Evolutionary conservation across 2,113 vertebrate species (phyloP).

Genomic region (Gulo gulo): DNA sequence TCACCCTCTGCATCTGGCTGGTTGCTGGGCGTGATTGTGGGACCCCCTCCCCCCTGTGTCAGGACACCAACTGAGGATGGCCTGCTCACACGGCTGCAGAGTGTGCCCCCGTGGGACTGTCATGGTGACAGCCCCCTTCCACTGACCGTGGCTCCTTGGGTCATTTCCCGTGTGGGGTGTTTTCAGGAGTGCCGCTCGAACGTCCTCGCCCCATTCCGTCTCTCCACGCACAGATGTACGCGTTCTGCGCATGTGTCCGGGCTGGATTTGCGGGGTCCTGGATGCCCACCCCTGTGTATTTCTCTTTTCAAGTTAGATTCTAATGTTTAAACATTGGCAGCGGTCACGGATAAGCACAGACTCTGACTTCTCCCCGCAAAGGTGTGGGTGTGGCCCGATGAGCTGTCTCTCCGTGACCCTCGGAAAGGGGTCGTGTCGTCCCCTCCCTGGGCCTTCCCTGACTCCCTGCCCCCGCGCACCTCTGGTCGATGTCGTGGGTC

Average conservation of each 20-base stretch:
- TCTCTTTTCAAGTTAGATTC: background rate
- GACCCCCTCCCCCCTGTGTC: background rate
- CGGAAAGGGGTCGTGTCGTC: rapidly evolving
- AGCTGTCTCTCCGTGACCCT: too few relatives aligned
- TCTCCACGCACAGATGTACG: background rate
- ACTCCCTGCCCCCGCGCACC: background rate
- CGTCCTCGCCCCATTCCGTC: background rate
- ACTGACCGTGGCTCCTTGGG: background rate
- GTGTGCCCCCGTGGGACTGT: too few relatives aligned
- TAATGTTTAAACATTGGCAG: background rate
- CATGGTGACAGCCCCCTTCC: too few relatives aligned
- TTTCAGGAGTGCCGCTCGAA: background rate
- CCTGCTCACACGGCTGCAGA: background rate
- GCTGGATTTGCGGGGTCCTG: background rate
- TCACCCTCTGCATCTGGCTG: background rate
- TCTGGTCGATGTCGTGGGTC: background rate
- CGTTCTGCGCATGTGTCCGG: background rate
- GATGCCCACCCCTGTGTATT: background rate
- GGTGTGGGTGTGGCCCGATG: background rate
- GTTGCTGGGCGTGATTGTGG: background rate
- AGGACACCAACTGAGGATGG: background rate
- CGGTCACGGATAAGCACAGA: too few relatives aligned
- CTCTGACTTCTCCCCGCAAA: background rate
- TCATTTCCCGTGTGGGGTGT: background rate
- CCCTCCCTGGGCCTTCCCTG: background rate